These are phyloP conservation scores for Clarias platycephalus DNA, from an alignment of 2,797 vertebrate genomes.

Conservation along the genomic window DNA sequence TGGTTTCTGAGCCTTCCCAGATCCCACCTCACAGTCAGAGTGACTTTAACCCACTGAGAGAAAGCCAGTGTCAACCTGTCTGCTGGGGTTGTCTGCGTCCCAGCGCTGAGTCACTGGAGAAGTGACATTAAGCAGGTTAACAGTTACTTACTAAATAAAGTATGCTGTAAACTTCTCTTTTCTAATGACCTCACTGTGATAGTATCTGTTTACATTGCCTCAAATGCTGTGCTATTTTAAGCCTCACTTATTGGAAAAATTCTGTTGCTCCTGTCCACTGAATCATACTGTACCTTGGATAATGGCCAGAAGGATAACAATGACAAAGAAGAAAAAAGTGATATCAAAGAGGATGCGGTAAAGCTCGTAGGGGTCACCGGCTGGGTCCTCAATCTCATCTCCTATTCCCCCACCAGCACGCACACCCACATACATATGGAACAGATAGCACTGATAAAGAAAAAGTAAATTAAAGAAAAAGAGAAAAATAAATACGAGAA, in stretches of 20 bases:
- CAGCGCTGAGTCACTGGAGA: too few species aligned
- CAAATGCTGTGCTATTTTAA: neutral
- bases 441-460: slow-evolving; percentile 87
- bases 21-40: slow-evolving; percentile 33
- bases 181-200: neutral
- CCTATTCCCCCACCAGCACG: slow-evolving; percentile 97
- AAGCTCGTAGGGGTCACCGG: slow-evolving; percentile 96
- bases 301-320: slow-evolving; percentile 97
- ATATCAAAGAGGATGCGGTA: slow-evolving; percentile 98
- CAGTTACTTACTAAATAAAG: neutral
- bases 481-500: neutral
- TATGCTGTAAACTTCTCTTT: neutral
- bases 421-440: slow-evolving; percentile 99
- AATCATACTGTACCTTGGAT: slow-evolving; percentile 85
- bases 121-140: neutral
- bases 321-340: slow-evolving; percentile 99
- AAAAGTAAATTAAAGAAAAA: neutral
- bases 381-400: slow-evolving; percentile 97
- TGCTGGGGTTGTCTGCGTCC: neutral
- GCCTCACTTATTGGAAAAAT: neutral
- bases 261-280: neutral
- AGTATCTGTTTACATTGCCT: neutral
- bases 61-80: slow-evolving; percentile 11
- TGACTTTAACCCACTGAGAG: slow-evolving; percentile 44
- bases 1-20: slow-evolving; percentile 30